Conservation (phyloP, 2,797 vertebrate genomes). For the Sciaenops ocellatus region DNA sequence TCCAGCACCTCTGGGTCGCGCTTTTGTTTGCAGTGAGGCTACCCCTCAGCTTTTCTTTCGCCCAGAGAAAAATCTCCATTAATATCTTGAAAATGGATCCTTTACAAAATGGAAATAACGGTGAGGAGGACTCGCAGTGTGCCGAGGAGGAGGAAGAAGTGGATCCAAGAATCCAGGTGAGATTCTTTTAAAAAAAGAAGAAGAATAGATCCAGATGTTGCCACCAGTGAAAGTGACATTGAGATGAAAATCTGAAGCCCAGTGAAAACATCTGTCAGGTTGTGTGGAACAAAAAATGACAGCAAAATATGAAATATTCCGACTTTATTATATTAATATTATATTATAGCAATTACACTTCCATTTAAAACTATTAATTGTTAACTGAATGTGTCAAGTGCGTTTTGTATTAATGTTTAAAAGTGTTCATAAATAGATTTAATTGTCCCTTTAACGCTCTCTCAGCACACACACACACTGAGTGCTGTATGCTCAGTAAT, state of each 20-base stretch:
- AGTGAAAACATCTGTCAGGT: background rate
- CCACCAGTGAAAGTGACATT: slow-evolving; percentile 38
- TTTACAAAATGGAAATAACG: slow-evolving; percentile 69
- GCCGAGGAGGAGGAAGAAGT: slow-evolving; percentile 86
- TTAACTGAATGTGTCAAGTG: background rate
- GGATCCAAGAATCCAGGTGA: slow-evolving; percentile 96
- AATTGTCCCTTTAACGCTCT: background rate
- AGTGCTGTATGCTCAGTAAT: slow-evolving; percentile 35
- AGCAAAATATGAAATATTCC: background rate
- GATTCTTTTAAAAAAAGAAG: background rate
- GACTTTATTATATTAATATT: background rate
- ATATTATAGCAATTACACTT: background rate
- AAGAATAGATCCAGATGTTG: slow-evolving; percentile 36
- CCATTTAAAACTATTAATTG: background rate
- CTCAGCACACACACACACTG: slow-evolving; percentile 11
- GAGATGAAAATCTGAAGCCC: background rate
- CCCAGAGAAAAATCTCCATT: background rate
- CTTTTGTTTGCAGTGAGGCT: slow-evolving; percentile 44
- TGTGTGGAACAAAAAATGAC: background rate
- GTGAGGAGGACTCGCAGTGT: slow-evolving; percentile 80
- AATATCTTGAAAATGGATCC: slow-evolving; percentile 79
- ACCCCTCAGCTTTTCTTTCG: slow-evolving; percentile 11
- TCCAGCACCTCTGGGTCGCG: slow-evolving; percentile 48
- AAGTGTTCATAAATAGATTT: background rate
- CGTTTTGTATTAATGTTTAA: background rate